Conservation (phyloP, 2,113 vertebrate species). For the Pagrus major region DNA sequence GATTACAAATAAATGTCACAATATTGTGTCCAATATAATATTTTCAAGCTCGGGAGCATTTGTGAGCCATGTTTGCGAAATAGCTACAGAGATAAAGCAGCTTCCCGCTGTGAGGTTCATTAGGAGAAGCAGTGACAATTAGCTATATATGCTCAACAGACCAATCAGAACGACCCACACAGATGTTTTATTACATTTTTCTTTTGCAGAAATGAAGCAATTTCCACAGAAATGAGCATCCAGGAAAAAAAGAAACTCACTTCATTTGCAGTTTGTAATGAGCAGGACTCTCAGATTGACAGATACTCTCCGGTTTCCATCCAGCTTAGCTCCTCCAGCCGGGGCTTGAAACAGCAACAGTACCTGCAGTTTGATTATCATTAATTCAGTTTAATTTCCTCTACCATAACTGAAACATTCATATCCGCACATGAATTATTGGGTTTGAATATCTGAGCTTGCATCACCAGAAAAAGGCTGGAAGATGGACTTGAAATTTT, state of each 20-base stretch:
- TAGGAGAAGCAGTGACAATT: conserved; percentile 33
- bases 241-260: not conserved
- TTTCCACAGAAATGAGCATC: conserved; percentile 12
- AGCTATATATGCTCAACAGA: conserved; percentile 23
- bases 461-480: conserved; percentile 51
- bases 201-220: conserved; percentile 21
- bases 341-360: conserved; percentile 61
- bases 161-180: conserved; percentile 13
- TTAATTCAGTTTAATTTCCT: conserved; percentile 83
- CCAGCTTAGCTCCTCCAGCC: conserved; percentile 25
- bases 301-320: conserved; percentile 17
- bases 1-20: conserved; percentile 37
- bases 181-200: conserved; percentile 34
- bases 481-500: conserved; percentile 73
- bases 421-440: conserved; percentile 79
- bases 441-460: conserved; percentile 65
- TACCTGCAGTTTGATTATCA: conserved; percentile 67
- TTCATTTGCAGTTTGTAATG: conserved; percentile 36
- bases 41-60: not conserved
- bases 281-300: conserved; percentile 24
- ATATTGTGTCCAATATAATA: conserved; percentile 13
- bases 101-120: conserved; percentile 28
- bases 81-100: conserved; percentile 10
- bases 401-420: conserved; percentile 78
- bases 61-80: not conserved